These are phyloP conservation scores for Leptatherina wallacei DNA, from an alignment of 2,797 vertebrate genomes.

Conservation along the genomic window DNA sequence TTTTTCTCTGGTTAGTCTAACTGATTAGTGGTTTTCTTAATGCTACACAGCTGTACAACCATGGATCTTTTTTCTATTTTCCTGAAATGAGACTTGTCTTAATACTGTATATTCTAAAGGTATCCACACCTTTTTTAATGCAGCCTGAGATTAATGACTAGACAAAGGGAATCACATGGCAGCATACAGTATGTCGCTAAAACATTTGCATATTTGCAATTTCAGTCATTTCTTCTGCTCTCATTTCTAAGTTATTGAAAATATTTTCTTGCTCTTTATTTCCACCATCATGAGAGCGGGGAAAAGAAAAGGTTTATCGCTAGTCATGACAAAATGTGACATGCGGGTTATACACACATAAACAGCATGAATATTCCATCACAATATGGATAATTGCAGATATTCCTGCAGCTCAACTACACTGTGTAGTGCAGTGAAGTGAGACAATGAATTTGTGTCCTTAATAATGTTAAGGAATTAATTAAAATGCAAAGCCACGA, in stretches of 20 bases:
- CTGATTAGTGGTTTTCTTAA: too few relatives aligned
- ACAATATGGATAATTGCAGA: conserved; percentile 61
- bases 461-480: conserved; percentile 74
- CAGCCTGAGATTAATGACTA: conserved; percentile 58
- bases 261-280: conserved; percentile 4
- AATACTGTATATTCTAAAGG: conserved; percentile 1
- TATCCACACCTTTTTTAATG: conserved; percentile 27
- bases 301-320: conserved; percentile 29
- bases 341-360: conserved; percentile 47
- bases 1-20: too few relatives aligned
- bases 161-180: background rate
- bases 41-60: too few relatives aligned
- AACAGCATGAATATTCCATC: conserved; percentile 52
- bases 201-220: background rate
- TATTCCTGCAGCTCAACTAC: conserved; percentile 58
- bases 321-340: conserved; percentile 33
- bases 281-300: conserved; percentile 3
- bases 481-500: conserved; percentile 71
- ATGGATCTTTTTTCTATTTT: background rate
- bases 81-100: background rate
- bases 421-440: conserved; percentile 47
- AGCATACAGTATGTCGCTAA: background rate
- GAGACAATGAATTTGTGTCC: conserved; percentile 69
- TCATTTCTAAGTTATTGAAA: background rate
- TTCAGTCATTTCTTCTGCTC: background rate